Base-by-base conservation (phyloP, 2,113 vertebrate genomes). In the Cyprinodon tularosa region DNA sequence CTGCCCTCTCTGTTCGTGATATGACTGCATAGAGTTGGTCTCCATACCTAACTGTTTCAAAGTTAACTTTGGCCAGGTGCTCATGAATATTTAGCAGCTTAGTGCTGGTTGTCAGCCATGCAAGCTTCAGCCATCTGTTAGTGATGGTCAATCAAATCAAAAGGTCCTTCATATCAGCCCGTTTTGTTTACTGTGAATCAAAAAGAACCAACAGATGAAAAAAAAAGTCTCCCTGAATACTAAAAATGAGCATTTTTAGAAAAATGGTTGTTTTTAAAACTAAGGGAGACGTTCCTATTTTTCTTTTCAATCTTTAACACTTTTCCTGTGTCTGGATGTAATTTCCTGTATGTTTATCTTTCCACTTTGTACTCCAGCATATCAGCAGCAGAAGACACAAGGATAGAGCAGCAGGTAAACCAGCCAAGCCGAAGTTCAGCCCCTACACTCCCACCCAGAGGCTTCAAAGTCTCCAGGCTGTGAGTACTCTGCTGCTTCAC, bases 381-480 rank as follows among this genome's bases (percentile, higher is more conserved):
- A 98, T 98, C 91, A 98, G 97, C 93, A 98, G 97, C 91, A 94
- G 97, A 95, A 95, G 97, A 90, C 97, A 98, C 94, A 98, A 98
- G 94, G 97, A 98, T 82, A 93, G 97, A 95, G 97, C 97, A 72
- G 96, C 97, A 88, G 97, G 97, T 74, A 98, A 98, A 90, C 96
- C 96, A 1, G 96, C 96, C 29, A 98, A 98, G 93, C 97, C 97
- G 37, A 98, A 98, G 79, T 98, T 97, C 92, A 97, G 96, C 82
- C 97, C 96, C 3, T 97, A 97, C 91, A 94, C 93, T 91, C 96
- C 96, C 86, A 87, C 93, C 37, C 96, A 95, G 88, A 96, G 95
- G 63, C 91, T 94, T 85, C 90, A 94, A 68, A 93, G 93, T 91
- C 94, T 96, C 22, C 91, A 96, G 86, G 94, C 95, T 89, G 97